Base-by-base conservation (phyloP, 2,113 vertebrate genomes). In the Nesoenas mayeri region DNA sequence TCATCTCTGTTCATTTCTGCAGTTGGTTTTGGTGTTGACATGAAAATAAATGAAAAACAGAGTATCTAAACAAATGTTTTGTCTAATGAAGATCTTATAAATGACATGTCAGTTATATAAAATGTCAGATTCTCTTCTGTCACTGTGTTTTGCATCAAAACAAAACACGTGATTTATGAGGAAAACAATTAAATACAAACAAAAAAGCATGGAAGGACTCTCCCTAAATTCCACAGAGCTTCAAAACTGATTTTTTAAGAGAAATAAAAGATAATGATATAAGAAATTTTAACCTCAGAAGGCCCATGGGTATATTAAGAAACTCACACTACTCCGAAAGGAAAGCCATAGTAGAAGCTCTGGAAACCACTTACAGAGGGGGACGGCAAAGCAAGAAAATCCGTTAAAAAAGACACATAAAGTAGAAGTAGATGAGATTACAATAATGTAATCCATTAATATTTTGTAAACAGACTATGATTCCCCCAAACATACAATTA, bases 51-150 rank as follows among this genome's bases (percentile, higher is more conserved):
- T 95, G 32, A 96, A 91, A 81, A 94, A 86, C 95, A 95, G 90
- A 96, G 80, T 92, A 95, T 86, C 91, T 97, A 97, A 97, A 96
- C 92, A 96, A 97, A 96, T 69, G 90, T 94, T 97, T 97, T 93
- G 95, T 96, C 88, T 97, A 96, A 96, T 94, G 85, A 85, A 93
- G 93, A 87, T 85, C 77, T 78, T 84, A 81, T 69, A 97, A 96
- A 95, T 84, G 77, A 96, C 88, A 96, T 79, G 72, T 38, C 77
- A 94, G 95, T 94, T 95, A 93, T 73, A 90, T 93, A 95, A 97
- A 95, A 96, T 79, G 83, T 91, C 83, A 97, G 85, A 93, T 89
- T 93, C 88, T 88, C 88, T 92, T 94, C 82, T 96, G 85, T 92
- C 38, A 0, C 42, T 84, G 88, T 94, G 94, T 91, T 92, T 96